A percentile compares a stretch with the other conserved stretches of the same genome.
Conservation (phyloP, 2,113 vertebrate species). For the Mohoua ochrocephala region DNA sequence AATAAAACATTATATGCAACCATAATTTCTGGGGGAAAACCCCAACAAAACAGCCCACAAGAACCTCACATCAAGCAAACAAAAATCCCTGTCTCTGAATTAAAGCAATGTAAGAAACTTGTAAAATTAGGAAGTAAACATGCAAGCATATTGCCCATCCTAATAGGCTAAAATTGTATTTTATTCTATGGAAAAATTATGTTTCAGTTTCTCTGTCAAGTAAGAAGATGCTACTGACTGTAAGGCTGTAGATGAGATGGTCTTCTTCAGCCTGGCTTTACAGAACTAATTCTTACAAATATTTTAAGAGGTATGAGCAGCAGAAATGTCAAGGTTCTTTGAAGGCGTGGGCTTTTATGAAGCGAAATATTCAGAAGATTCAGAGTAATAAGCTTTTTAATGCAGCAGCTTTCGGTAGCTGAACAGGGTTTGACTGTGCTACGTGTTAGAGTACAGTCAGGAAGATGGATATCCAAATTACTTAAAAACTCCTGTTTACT, state of each 20-base stretch:
- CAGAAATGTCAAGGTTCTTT: background rate
- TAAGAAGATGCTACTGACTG: background rate
- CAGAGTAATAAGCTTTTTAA: background rate
- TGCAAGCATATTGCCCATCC: background rate
- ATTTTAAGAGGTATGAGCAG: background rate
- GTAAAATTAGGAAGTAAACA: background rate
- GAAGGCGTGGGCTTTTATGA: background rate
- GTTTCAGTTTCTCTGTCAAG: background rate
- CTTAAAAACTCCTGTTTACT: background rate
- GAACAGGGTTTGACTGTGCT: background rate
- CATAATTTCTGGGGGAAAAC: background rate
- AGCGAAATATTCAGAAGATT: background rate
- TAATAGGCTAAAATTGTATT: background rate
- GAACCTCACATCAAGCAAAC: background rate
- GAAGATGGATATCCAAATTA: background rate
- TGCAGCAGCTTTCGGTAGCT: background rate
- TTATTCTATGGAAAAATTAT: background rate
- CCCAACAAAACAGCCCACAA: background rate
- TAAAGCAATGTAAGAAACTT: background rate
- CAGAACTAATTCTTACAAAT: background rate
- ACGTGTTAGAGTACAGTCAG: background rate
- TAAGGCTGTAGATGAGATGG: background rate
- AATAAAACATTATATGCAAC: background rate
- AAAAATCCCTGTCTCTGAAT: background rate
- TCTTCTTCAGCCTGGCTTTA: background rate